These are phyloP conservation scores for Nettapus auritus DNA, from an alignment of 2,113 vertebrate genomes.

Conservation along the genomic window DNA sequence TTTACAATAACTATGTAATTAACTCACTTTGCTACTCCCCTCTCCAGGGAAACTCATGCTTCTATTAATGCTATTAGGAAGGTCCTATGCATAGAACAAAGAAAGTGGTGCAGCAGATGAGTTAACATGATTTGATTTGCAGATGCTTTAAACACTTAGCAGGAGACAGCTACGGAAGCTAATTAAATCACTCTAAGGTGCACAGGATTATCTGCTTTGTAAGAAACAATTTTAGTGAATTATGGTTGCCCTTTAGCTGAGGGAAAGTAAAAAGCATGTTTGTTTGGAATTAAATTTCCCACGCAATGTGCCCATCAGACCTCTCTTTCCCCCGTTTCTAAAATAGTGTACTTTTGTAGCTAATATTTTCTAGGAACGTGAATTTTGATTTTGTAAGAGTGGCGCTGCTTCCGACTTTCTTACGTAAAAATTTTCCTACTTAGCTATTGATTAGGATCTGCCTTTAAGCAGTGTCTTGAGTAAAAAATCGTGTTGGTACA, in stretches of 20 bases:
- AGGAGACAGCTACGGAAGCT: constrained; percentile 80
- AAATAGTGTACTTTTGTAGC: not conserved
- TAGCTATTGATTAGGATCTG: constrained; percentile 72
- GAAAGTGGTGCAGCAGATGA: constrained; percentile 76
- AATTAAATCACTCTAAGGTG: constrained; percentile 84
- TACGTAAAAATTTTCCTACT: constrained; percentile 37
- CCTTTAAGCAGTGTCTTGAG: constrained; percentile 71
- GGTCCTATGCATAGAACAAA: constrained; percentile 74
- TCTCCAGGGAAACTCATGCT: constrained; percentile 71
- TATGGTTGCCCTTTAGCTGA: constrained; percentile 75
- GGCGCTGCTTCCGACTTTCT: constrained; percentile 56
- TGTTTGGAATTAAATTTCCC: constrained; percentile 79
- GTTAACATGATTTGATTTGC: constrained; percentile 85
- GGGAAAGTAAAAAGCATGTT: constrained; percentile 68
- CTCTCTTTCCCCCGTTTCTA: not conserved
- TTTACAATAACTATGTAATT: constrained; percentile 81
- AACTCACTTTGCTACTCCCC: constrained; percentile 75
- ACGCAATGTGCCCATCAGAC: constrained; percentile 65
- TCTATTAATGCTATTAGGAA: constrained; percentile 75
- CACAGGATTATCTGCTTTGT: constrained; percentile 80
- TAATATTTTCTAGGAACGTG: constrained; percentile 38
- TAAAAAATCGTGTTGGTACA: constrained; percentile 74
- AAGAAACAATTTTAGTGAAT: constrained; percentile 81
- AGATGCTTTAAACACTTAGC: constrained; percentile 86
- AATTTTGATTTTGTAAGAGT: constrained; percentile 55